These are phyloP conservation scores for Microplitis manilae DNA, from an alignment of 2,888 invertebrate species.

Conservation along the genomic window DNA sequence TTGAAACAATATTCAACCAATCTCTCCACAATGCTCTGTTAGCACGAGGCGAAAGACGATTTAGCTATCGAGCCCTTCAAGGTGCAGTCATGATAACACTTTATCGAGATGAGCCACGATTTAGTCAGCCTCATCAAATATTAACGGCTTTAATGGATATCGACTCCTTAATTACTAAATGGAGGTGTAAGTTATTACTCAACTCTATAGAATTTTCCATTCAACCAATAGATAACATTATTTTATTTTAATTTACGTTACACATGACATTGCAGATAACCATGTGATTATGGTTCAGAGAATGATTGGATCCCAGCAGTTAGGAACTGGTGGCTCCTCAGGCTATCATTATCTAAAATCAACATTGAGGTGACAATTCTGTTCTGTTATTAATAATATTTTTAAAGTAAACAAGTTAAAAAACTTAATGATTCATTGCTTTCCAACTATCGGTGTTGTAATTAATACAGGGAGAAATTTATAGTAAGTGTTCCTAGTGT, in stretches of 20 bases:
- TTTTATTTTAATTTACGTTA: no score
- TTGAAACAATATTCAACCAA: conserved; percentile 91
- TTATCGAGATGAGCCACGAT: conserved; percentile 96
- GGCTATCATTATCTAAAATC: conserved; percentile 98
- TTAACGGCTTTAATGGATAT: conserved; percentile 96
- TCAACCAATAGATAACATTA: no score
- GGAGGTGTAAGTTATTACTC: conserved; percentile 87
- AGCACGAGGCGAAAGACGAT: conserved; percentile 88
- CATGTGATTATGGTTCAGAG: conserved; percentile 98
- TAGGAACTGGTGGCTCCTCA: conserved; percentile 98
- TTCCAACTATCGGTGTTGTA: no score
- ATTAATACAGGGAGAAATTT: no score
- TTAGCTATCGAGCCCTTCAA: conserved; percentile 93
- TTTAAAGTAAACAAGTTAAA: no score
- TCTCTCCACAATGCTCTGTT: conserved; percentile 87
- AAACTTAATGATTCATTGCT: no score
- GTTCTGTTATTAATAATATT: background rate
- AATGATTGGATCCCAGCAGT: conserved; percentile 97
- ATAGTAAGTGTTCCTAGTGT: no score
- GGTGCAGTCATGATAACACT: conserved; percentile 99
- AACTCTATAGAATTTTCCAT: background rate
- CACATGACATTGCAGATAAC: conserved; percentile 81
- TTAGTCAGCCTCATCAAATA: conserved; percentile 98
- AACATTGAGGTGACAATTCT: conserved; percentile 85
- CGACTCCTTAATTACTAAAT: conserved; percentile 97